Base-by-base conservation (phyloP, 2,888 invertebrate genomes). In the Prostheceraeus crozeri region DNA sequence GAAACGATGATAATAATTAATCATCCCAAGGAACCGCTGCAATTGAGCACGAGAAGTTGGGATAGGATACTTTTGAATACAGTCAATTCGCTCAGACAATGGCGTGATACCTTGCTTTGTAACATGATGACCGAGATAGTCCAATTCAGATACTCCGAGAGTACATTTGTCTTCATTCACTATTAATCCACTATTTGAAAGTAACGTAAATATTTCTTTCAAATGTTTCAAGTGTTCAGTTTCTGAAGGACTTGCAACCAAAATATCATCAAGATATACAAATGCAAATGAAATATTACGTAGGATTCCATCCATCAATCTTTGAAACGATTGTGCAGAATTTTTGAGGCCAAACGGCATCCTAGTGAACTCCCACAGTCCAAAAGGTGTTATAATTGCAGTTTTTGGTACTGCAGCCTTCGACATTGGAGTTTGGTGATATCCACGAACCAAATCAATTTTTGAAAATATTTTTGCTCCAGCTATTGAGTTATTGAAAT, bases 1-100 rank as follows among this genome's bases (percentile, higher is more conserved):
- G 54, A 67, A 66, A 33, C 53, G 53, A 14, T 59, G 61, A 40
- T 66, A 67, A 52, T 62, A 66, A 46, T 62, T 65, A 16, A 57
- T 45, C 54, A 67, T 61, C 14, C 57, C 60, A 14, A 40, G 40
- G 40, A 16, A 40, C n/a, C 19, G 14, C 40, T 40, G 8, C 40
- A 40, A 19, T n/a, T n/a, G n/a, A n/a, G n/a, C n/a, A n/a, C 21
- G 14, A 40, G n/a, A 16, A 19, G 40, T 40, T 16, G 40, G n/a
- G 19, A 19, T 40, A 19, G 40, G 40, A 40, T 16, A 40, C n/a
- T 14, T 40, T 6, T 19, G 40, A 19, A 40, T 14, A 16, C 14
- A 14, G 14, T 40, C 40, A 19, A 40, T 40, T 16, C 40, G 40
- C n/a, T 40, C 40, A 14, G 40, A 14, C 8, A 40, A 19, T 16